Base-by-base conservation (phyloP, 2,888 invertebrate species). In the Eudasyphora cyanicolor region DNA sequence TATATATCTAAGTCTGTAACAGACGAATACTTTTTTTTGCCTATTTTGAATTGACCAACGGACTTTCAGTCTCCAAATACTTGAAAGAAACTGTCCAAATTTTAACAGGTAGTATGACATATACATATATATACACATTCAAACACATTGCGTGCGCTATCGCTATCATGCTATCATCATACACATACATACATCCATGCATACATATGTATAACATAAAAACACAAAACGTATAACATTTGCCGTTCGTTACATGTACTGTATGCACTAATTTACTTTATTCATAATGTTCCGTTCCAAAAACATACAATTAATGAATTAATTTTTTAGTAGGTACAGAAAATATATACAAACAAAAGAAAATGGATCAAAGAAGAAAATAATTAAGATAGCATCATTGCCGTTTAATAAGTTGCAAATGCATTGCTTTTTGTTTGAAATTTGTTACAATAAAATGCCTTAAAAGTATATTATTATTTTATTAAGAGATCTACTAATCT, bases 371-470 rank as follows among this genome's bases (percentile, higher is more conserved):
- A 51, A 51, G 5, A 38, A 38, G 17, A 74, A 29, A 49, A 54
- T 5, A 64, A n/a, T 54, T 57, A 60, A 8, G 27, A 49, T 57
- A 75, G 76, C 74, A 24, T 77, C 75, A 71, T 78, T 73, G 80
- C 80, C 75, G 77, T 80, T 80, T 75, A 32, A 83, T 83, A 62
- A 80, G 76, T 83, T 83, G 83, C 79, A 83, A 80, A 64, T 78
- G 62, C 32, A 17, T 29, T 19, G 3, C 14, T 60, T 64, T 84
- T 81, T 78, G 57, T 57, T 78, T 81, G 75, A 78, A 79, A 62
- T 84, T 79, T 84, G 84, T 84, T 81, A 71, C 69, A 74, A 84
- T 84, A 81, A 67, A 84, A 78, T 84, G 84, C 84, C 84, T 84
- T 84, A 81, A 80, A 79, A 75, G n/a, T 64, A 38, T 64, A 21